phyloP scores from a whole-genome alignment of 2,888 invertebrate genomes.

The Drosophila kokeensis region DNA sequence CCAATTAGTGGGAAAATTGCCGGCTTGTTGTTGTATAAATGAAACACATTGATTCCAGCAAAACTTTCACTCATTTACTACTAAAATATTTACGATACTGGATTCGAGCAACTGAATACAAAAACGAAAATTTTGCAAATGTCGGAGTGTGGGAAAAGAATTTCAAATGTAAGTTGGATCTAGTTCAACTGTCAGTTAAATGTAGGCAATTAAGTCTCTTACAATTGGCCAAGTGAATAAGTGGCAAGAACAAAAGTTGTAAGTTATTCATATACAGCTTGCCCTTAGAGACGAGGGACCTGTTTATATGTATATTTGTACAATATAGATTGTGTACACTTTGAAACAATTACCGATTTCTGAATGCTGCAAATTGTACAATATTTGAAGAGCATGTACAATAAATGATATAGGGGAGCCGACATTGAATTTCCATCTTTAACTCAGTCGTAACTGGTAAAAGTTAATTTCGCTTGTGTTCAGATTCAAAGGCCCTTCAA shows the following conservation, averaged over 20 bases:
- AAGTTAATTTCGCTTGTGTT: conserved; percentile 67
- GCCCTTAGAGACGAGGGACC: neutral
- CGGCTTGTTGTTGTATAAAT: neutral
- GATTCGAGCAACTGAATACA: neutral
- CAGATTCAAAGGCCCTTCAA: conserved; percentile 19
- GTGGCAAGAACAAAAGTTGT: neutral
- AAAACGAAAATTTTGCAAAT: neutral
- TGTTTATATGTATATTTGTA: neutral
- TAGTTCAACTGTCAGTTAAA: neutral
- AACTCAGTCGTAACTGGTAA: conserved; percentile 35
- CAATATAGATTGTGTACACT: neutral
- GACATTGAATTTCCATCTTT: conserved; percentile 34
- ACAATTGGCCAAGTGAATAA: neutral
- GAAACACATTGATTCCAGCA: neutral
- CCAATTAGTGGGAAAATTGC: neutral
- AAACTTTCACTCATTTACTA: neutral
- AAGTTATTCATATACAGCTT: neutral
- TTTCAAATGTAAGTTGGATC: neutral
- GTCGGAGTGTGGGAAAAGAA: neutral
- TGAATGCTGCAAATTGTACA: neutral
- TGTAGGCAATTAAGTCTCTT: neutral
- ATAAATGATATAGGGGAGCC: conserved; percentile 6
- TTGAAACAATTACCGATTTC: neutral
- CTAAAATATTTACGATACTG: neutral
- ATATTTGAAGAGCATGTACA: neutral